A percentile compares a stretch with the other conserved stretches of the same genome.
Conservation (phyloP, 2,113 vertebrate species). For the Sarotherodon lohbergeri region DNA sequence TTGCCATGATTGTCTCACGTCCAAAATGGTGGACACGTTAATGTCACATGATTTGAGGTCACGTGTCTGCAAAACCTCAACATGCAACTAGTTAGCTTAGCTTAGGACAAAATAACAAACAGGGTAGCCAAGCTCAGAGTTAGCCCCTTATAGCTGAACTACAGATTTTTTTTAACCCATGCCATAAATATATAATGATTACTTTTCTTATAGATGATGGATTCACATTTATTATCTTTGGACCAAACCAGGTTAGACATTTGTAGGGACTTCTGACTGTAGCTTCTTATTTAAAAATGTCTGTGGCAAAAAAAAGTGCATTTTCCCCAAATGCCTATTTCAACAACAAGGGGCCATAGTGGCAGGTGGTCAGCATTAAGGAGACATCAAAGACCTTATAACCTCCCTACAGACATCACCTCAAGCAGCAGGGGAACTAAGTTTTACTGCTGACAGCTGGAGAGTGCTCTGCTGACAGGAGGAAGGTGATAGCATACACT, state of each 20-base stretch:
- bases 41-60: neutral
- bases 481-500: conserved; percentile 2
- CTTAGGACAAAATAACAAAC: neutral
- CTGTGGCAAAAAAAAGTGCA: neutral
- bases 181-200: neutral
- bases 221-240: neutral
- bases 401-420: neutral
- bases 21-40: neutral
- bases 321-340: neutral
- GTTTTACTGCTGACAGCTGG: conserved; percentile 37
- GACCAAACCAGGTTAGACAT: neutral
- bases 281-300: neutral
- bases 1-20: neutral
- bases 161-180: neutral
- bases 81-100: neutral
- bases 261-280: neutral
- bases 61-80: neutral
- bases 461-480: conserved; percentile 39
- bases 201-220: neutral
- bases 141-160: neutral
- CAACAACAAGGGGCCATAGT: neutral
- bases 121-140: neutral
- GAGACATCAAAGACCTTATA: neutral
- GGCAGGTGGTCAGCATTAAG: neutral
- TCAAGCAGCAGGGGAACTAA: neutral